Evolutionary conservation across 2,797 vertebrate species (phyloP).

Genomic region (Peromyscus attwateri): DNA sequence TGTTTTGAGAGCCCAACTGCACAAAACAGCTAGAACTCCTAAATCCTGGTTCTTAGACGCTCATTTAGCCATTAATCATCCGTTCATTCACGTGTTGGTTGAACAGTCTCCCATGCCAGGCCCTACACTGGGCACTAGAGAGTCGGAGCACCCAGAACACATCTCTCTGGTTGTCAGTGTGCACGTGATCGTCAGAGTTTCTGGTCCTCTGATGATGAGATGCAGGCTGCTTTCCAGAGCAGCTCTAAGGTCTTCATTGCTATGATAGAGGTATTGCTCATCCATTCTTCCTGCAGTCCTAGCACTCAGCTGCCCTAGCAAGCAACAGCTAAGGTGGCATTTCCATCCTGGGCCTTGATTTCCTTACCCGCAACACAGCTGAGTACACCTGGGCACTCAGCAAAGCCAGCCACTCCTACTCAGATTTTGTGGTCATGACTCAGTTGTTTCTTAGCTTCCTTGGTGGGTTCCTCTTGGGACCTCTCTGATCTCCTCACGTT

Average conservation of each 20-base stretch:
- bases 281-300: neutral
- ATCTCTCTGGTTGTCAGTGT: neutral
- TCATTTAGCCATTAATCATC: neutral
- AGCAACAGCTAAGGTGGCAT: neutral
- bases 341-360: neutral
- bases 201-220: neutral
- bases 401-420: neutral
- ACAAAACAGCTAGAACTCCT: neutral
- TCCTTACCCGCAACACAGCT: neutral
- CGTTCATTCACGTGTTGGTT: neutral
- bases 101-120: neutral
- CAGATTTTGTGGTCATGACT: neutral
- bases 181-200: neutral
- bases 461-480: neutral
- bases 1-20: neutral
- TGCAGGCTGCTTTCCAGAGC: neutral
- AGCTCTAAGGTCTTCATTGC: neutral
- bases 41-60: neutral
- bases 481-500: neutral
- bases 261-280: neutral
- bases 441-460: conserved; percentile 15
- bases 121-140: neutral
- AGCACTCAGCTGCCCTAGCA: neutral
- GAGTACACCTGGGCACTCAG: neutral
- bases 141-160: neutral